phyloP scores from a whole-genome alignment of 2,797 vertebrate species.

The Syncerus caffer region DNA sequence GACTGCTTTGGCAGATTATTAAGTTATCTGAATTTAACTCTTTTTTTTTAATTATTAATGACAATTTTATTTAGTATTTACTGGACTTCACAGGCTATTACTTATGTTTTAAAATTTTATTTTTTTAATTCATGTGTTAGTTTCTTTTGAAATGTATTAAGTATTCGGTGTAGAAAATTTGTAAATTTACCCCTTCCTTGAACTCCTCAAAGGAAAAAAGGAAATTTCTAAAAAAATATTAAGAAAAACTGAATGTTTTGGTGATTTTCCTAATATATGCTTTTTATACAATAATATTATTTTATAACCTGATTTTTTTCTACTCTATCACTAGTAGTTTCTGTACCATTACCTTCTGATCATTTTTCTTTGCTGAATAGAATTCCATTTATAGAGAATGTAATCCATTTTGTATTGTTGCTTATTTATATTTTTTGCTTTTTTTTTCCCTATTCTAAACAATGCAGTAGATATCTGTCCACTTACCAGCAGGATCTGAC shows the following conservation, averaged over 20 bases:
- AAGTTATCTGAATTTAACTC: neutral
- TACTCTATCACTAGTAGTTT: neutral
- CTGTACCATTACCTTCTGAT: neutral
- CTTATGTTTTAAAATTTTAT: neutral
- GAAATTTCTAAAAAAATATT: neutral
- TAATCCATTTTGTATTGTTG: neutral
- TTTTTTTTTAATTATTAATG: neutral
- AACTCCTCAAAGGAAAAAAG: neutral
- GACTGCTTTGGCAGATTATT: neutral
- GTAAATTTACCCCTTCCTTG: neutral
- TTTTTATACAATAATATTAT: neutral
- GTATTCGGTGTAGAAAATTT: neutral
- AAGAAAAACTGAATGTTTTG: neutral
- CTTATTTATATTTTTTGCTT: neutral
- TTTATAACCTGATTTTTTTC: slow-evolving; percentile 10
- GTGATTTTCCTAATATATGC: neutral
- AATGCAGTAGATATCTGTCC: neutral
- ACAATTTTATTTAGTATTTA: neutral
- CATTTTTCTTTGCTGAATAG: neutral
- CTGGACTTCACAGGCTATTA: neutral
- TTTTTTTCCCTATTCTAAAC: neutral
- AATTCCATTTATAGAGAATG: neutral
- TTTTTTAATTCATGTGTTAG: neutral
- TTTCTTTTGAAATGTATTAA: neutral
- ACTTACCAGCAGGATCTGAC: neutral